These are phyloP conservation scores for Protonibea diacanthus DNA, from an alignment of 2,797 vertebrate genomes.

Conservation along the genomic window DNA sequence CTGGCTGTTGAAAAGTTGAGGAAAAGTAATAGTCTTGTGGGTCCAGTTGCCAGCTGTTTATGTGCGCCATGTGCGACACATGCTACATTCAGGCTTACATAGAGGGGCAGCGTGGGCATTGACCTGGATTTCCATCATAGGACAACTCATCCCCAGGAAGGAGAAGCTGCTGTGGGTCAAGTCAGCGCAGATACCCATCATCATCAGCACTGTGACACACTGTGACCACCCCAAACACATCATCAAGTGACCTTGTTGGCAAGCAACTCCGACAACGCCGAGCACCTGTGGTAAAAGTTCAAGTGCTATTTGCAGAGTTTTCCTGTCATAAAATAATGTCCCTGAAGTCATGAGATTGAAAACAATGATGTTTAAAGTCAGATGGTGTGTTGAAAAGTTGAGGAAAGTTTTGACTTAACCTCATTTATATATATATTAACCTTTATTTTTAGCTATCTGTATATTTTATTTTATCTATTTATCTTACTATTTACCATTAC, in stretches of 20 bases:
- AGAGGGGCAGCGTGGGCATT: constrained; percentile 29
- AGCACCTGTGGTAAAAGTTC: constrained; percentile 40
- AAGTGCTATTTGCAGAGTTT: constrained; percentile 43
- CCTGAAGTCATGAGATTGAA: neutral
- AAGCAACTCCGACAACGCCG: neutral
- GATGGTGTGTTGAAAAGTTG: neutral
- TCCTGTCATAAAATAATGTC: constrained; percentile 6
- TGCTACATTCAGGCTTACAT: constrained; percentile 10
- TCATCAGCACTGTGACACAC: constrained; percentile 25
- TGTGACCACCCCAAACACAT: constrained; percentile 7
- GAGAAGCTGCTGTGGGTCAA: constrained; percentile 48
- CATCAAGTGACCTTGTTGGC: constrained; percentile 46
- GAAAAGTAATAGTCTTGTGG: too few relatives aligned
- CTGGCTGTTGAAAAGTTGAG: too few relatives aligned
- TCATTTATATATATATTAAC: too few relatives aligned
- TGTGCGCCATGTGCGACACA: constrained; percentile 13
- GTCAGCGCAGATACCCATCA: constrained; percentile 37
- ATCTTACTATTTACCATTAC: too few relatives aligned
- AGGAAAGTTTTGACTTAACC: neutral
- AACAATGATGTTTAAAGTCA: constrained; percentile 11
- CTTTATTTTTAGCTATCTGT: too few relatives aligned
- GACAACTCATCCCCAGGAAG: constrained; percentile 57
- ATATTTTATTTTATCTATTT: too few relatives aligned
- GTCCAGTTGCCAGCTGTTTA: neutral
- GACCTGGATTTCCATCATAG: constrained; percentile 68